A percentile compares a stretch with the other conserved stretches of the same genome.
Evolutionary conservation across 2,113 vertebrate genomes (phyloP).

Genomic region (Martes martes): DNA sequence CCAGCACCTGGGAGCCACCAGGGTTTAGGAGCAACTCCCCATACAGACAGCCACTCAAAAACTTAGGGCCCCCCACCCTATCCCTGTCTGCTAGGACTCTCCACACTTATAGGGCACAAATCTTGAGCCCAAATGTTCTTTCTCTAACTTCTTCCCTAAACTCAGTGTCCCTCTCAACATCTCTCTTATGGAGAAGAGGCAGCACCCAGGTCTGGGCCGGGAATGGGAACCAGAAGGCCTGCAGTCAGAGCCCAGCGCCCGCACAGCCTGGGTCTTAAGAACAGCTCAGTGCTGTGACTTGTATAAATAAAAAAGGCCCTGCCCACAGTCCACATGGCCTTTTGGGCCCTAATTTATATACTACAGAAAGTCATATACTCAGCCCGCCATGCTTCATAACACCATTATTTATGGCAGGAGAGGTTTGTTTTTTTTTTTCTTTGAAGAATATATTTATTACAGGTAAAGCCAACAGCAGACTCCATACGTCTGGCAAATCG

Average conservation of each 20-base stretch:
- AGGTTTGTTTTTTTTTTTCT: conserved; percentile 59
- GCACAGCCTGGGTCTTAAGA: not conserved
- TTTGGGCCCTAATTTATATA: conserved; percentile 82
- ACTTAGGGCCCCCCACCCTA: not conserved
- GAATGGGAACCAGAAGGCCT: not conserved
- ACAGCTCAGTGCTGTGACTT: not conserved
- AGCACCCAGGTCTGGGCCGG: not conserved
- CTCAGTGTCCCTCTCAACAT: not conserved
- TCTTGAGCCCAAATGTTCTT: not conserved
- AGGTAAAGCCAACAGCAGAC: conserved; percentile 74
- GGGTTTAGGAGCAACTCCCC: not conserved
- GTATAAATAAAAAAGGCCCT: conserved; percentile 58
- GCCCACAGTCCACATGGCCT: conserved; percentile 52
- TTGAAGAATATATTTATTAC: conserved; percentile 78
- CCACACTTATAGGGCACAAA: not conserved
- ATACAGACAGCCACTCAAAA: not conserved
- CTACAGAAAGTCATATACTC: conserved; percentile 79
- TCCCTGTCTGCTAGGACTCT: not conserved
- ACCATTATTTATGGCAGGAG: conserved; percentile 80
- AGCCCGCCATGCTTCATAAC: conserved; percentile 69
- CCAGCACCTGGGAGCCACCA: not conserved
- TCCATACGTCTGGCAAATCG: conserved; percentile 64
- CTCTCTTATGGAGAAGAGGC: not conserved
- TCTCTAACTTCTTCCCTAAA: not conserved
- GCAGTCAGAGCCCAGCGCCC: not conserved